Base-by-base conservation (phyloP, 2,113 vertebrate genomes). In the Tyto alba region DNA sequence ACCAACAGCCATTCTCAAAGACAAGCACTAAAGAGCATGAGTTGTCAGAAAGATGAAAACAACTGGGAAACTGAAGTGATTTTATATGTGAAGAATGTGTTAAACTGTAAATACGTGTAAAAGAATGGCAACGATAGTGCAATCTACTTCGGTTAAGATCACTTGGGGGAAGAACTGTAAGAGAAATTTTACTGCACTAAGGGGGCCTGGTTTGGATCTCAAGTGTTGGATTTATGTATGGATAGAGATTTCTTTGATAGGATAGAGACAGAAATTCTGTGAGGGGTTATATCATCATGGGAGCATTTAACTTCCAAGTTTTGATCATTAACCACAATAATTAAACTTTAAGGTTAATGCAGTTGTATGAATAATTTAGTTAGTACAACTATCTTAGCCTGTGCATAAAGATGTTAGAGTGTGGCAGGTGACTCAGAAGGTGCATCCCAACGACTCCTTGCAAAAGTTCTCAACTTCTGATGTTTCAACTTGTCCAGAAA, bases 291-390 rank as follows among this genome's bases (percentile, higher is more conserved):
- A 80, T 90, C 52, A 85, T 52, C 64, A n/a, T 13, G 68, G 84
- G 77, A 95, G 7, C 36, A 80, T 77, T 96, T 86, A 92, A 63
- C 38, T 75, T 89, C 10, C 40, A 60, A 91, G 15, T 86, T 92
- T 89, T 52, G 16, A 87, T 86, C 72, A 84, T 89, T 77, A 87
- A 60, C 41, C 34, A 78, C 0, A 4, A 86, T 89, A 92, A 96
- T 77, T 89, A 89, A 92, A 76, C 38, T 90, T 90, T 63, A 52
- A 92, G 75, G 92, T 85, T 62, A 84, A 89, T 59, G 29, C 18
- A 67, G 64, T 71, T 78, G 55, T 89, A 43, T 84, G 68, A 96
- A 92, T 77, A 89, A 92, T 90, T 90, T 76, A 93, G 47, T 60
- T 64, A 66, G 34, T 50, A 38, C 63, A 90, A 55, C 36, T 90